phyloP scores from a whole-genome alignment of 2,797 vertebrate species.

The Orientallactaga sibirica region DNA sequence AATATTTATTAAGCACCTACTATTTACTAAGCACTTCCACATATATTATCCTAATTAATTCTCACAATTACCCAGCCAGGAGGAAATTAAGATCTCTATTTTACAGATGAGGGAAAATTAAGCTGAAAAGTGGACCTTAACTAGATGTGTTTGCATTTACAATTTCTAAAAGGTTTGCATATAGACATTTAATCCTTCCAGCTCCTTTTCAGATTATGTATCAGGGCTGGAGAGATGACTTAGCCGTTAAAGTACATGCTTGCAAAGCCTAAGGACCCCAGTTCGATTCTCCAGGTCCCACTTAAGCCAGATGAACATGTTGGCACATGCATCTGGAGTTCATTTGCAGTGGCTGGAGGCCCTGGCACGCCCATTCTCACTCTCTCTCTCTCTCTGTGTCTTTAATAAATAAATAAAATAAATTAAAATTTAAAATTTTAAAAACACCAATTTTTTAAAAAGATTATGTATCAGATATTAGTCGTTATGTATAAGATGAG shows the following conservation, averaged over 20 bases:
- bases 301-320: too few relatives aligned
- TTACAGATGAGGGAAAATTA: conserved; percentile 29
- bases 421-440: too few relatives aligned
- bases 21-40: conserved; percentile 40
- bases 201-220: background rate
- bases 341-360: too few relatives aligned
- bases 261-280: too few relatives aligned
- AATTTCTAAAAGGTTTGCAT: conserved; percentile 18
- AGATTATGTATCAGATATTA: background rate
- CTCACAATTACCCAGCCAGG: conserved; percentile 22
- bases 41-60: conserved; percentile 20
- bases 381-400: too few relatives aligned
- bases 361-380: too few relatives aligned
- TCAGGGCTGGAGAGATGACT: too few relatives aligned
- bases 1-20: background rate
- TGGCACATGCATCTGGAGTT: too few relatives aligned
- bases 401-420: too few relatives aligned
- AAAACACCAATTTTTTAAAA: too few relatives aligned
- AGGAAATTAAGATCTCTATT: conserved; percentile 38
- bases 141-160: background rate
- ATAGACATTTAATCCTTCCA: background rate
- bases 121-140: conserved; percentile 9
- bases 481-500: background rate
- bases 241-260: too few relatives aligned
- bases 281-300: too few relatives aligned